A percentile compares a stretch with the other conserved stretches of the same genome.
Evolutionary conservation across 2,113 vertebrate genomes (phyloP).

Genomic region (Semicossyphus pulcher): DNA sequence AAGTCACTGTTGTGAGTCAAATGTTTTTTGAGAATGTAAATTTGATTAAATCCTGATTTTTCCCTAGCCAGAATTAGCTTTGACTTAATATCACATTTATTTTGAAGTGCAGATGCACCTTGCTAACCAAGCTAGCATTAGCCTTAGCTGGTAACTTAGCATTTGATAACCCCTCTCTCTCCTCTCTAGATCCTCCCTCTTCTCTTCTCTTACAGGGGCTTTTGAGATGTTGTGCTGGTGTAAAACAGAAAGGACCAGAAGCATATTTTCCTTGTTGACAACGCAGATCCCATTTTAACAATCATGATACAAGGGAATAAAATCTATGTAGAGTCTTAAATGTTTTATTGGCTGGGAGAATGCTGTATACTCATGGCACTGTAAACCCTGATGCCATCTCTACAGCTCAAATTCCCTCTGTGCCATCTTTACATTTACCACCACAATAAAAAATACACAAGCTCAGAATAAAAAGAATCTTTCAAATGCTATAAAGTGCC

Average conservation of each 20-base stretch:
- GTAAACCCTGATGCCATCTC: neutral
- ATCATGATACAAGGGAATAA: neutral
- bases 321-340: conserved; percentile 3
- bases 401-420: neutral
- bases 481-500: conserved; percentile 1
- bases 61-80: too few species aligned
- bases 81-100: too few species aligned
- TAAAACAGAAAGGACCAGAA: neutral
- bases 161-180: too few species aligned
- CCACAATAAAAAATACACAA: neutral
- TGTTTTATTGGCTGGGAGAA: conserved; percentile 1
- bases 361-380: neutral
- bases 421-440: neutral
- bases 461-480: conserved; percentile 8
- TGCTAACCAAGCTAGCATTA: too few species aligned
- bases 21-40: too few species aligned
- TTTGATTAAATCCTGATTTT: too few species aligned
- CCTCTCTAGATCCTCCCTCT: too few species aligned
- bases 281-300: neutral
- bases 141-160: too few species aligned
- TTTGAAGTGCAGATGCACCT: too few species aligned
- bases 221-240: neutral
- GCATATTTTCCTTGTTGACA: neutral
- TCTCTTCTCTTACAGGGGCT: too few species aligned
- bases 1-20: too few species aligned